These are phyloP conservation scores for Matsumurasca onukii DNA, from an alignment of 1,140 invertebrate genomes.

Conservation along the genomic window DNA sequence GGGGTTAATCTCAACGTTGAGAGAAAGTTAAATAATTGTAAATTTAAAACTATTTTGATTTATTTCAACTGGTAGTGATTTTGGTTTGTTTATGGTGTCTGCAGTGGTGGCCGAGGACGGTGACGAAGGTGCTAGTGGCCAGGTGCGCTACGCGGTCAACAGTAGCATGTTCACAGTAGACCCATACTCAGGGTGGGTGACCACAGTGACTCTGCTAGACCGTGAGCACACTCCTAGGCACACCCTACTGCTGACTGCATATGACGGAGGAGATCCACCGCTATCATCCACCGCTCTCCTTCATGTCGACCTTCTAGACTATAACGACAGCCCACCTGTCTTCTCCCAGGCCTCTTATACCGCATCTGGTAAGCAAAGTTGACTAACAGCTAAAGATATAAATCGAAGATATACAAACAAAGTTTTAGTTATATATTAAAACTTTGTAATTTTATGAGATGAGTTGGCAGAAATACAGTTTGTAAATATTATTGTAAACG, in stretches of 20 bases:
- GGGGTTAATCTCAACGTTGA: no score
- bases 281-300: slow-evolving; percentile 71
- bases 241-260: slow-evolving; percentile 77
- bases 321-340: slow-evolving; percentile 83
- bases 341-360: slow-evolving; percentile 40
- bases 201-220: slow-evolving; percentile 72
- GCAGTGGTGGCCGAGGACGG: slow-evolving; percentile 86
- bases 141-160: slow-evolving; percentile 70
- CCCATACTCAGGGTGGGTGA: slow-evolving; percentile 74
- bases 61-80: no score
- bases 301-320: slow-evolving; percentile 87
- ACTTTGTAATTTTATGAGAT: no score
- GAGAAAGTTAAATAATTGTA: no score
- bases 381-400: no score
- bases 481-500: no score
- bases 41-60: no score
- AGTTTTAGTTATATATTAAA: no score
- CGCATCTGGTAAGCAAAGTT: slow-evolving; percentile 25
- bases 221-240: slow-evolving; percentile 87
- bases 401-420: no score
- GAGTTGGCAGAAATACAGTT: no score
- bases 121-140: slow-evolving; percentile 76
- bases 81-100: no score
- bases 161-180: slow-evolving; percentile 72
- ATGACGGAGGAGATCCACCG: slow-evolving; percentile 72